phyloP scores from a whole-genome alignment of 1,140 invertebrate species.

The Nephotettix cincticeps region DNA sequence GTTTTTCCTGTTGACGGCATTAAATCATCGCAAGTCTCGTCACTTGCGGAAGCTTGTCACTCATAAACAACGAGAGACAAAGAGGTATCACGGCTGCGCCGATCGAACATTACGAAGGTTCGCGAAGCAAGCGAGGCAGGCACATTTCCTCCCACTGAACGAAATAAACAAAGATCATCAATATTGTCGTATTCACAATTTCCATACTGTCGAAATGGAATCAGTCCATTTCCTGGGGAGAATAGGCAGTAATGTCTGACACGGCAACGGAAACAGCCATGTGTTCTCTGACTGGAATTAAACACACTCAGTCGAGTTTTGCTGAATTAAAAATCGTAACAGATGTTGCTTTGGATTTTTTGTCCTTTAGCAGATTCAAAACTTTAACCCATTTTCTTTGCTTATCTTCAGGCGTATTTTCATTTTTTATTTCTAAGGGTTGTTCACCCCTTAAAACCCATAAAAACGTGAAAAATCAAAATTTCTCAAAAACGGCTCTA shows the following conservation, averaged over 20 bases:
- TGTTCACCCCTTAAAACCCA: too few relatives aligned
- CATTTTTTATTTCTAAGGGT: too few relatives aligned
- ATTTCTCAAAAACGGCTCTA: too few relatives aligned
- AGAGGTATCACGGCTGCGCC: not conserved
- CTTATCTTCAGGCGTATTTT: too few relatives aligned
- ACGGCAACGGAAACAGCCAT: not conserved
- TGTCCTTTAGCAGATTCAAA: too few relatives aligned
- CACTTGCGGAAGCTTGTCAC: not conserved
- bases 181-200: constrained; percentile 5
- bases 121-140: not conserved
- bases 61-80: not conserved
- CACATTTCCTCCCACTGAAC: not conserved
- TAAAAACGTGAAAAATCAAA: too few relatives aligned
- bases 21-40: not conserved
- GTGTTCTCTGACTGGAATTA: too few relatives aligned
- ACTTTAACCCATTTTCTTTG: too few relatives aligned
- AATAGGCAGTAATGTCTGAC: not conserved
- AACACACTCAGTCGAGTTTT: too few relatives aligned
- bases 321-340: too few relatives aligned
- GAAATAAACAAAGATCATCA: constrained; percentile 10
- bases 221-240: not conserved
- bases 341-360: too few relatives aligned
- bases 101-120: not conserved
- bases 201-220: constrained; percentile 5
- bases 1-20: not conserved